These are phyloP conservation scores for Scrobipalpa atriplicella DNA, from an alignment of 2,888 invertebrate genomes.

Conservation along the genomic window DNA sequence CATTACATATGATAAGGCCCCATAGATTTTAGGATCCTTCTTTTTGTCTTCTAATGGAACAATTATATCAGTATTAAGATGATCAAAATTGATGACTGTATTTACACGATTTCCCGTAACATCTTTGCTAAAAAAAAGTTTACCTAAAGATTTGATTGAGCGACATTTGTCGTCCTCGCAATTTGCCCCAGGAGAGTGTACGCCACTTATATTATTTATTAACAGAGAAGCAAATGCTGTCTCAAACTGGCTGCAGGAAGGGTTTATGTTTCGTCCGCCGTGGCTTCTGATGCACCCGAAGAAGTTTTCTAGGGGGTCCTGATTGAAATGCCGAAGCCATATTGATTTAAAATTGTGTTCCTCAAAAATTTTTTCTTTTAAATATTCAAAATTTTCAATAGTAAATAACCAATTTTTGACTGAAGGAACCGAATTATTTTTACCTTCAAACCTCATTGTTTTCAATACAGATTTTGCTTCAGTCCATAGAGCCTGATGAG, in stretches of 20 bases:
- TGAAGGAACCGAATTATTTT: neutral
- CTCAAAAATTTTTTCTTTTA: neutral
- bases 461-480: neutral
- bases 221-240: conserved; percentile 28
- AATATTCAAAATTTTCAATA: conserved; percentile 12
- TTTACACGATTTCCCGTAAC: too few relatives aligned
- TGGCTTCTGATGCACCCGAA: conserved; percentile 30
- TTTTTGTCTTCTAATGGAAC: too few relatives aligned
- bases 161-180: too few relatives aligned
- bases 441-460: conserved; percentile 17
- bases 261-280: conserved; percentile 26
- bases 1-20: too few relatives aligned
- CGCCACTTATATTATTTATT: conserved; percentile 26
- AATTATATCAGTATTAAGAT: too few relatives aligned
- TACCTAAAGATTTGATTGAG: too few relatives aligned
- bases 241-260: conserved; percentile 26
- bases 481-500: neutral
- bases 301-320: conserved; percentile 26
- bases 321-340: conserved; percentile 26
- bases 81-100: too few relatives aligned
- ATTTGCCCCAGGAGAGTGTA: conserved; percentile 27
- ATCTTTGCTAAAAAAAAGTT: too few relatives aligned
- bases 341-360: conserved; percentile 5
- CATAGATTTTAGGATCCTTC: too few relatives aligned
- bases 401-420: conserved; percentile 15